These are phyloP conservation scores for Propithecus perrieri DNA, from an alignment of 2,797 vertebrate genomes.

Conservation along the genomic window DNA sequence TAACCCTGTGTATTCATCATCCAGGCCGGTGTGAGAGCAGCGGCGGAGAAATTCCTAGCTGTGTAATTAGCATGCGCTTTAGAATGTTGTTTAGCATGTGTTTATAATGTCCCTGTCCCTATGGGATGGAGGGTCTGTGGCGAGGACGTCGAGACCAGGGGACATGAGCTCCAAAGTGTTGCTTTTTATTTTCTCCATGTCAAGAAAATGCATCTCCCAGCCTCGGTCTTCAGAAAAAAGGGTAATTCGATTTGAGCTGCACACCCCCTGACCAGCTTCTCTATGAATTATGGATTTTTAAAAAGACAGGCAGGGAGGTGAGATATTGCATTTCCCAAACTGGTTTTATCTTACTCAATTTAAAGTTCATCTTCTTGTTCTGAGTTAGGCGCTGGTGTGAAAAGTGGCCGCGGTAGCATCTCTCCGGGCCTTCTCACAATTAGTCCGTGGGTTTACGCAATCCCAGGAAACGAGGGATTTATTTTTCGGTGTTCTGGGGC, in stretches of 20 bases:
- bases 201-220: not conserved
- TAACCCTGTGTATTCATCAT: not conserved
- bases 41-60: not conserved
- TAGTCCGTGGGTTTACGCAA: not conserved
- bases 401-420: accelerated
- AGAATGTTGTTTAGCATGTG: not conserved
- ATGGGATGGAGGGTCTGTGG: not conserved
- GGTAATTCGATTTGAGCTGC: slow-evolving; percentile 35
- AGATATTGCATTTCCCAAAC: slow-evolving; percentile 65
- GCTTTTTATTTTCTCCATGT: slow-evolving; percentile 31
- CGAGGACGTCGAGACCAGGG: not conserved
- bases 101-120: not conserved
- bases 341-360: slow-evolving; percentile 51
- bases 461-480: not conserved
- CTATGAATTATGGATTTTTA: slow-evolving; percentile 73
- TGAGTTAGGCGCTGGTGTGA: not conserved
- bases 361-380: not conserved
- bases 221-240: not conserved
- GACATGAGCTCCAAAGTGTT: not conserved
- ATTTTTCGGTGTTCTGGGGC: not conserved
- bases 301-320: slow-evolving; percentile 59
- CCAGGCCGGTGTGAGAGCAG: not conserved
- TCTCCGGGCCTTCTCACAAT: not conserved
- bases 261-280: slow-evolving; percentile 47
- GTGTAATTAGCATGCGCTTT: not conserved